Conservation (phyloP, 2,888 invertebrate genomes). For the Drosophila glabriapex region DNA sequence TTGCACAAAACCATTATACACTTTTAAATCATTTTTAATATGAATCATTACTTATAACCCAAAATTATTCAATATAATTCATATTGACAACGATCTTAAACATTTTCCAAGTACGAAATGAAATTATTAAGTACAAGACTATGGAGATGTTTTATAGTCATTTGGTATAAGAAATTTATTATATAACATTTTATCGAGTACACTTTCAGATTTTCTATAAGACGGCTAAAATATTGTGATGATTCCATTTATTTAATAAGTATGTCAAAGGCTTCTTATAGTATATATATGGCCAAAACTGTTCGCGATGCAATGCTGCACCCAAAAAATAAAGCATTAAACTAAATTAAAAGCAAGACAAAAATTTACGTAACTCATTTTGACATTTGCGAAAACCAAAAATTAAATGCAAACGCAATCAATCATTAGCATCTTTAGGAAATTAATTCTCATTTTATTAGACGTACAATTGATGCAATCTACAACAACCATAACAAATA, state of each 20-base stretch:
- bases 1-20: too few relatives aligned
- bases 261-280: constrained; percentile 22
- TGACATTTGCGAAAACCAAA: constrained; percentile 63
- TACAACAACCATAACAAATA: constrained; percentile 22
- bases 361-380: constrained; percentile 60
- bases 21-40: too few relatives aligned
- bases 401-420: constrained; percentile 70
- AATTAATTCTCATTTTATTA: constrained; percentile 71
- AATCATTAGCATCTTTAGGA: constrained; percentile 75
- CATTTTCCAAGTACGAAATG: background rate
- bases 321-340: constrained; percentile 31
- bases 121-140: background rate
- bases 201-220: too few relatives aligned
- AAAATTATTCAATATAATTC: background rate
- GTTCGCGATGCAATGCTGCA: constrained; percentile 43
- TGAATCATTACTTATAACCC: background rate
- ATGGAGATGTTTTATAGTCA: background rate
- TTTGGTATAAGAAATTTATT: background rate
- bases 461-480: constrained; percentile 47
- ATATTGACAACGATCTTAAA: background rate
- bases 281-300: constrained; percentile 8
- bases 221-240: too few relatives aligned
- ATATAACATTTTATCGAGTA: background rate
- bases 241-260: constrained; percentile 14
- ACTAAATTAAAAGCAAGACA: constrained; percentile 8